These are phyloP conservation scores for Drosophila bifasciata DNA, from an alignment of 1,140 invertebrate genomes.

Conservation along the genomic window DNA sequence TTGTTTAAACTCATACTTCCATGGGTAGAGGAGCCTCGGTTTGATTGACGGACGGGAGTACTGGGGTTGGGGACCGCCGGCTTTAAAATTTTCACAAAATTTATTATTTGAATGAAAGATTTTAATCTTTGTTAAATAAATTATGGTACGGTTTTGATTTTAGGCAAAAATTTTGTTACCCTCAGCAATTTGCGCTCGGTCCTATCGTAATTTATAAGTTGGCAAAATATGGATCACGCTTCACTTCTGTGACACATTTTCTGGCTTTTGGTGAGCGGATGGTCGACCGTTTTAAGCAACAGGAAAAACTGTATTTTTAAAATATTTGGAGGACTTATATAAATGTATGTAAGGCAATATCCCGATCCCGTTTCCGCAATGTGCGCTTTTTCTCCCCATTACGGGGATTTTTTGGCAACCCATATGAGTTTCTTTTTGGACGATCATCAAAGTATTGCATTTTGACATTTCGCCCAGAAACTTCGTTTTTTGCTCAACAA, in stretches of 20 bases:
- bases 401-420: no score
- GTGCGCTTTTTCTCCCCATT: no score
- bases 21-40: slow-evolving; percentile 12
- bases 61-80: not conserved
- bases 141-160: slow-evolving; percentile 6
- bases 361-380: no score
- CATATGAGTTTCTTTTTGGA: no score
- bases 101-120: no score
- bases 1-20: slow-evolving; percentile 16
- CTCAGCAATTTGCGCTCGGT: not conserved
- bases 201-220: slow-evolving; percentile 16
- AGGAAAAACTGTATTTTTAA: no score
- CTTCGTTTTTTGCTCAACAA: no score
- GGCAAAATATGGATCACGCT: slow-evolving; percentile 10
- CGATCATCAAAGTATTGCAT: no score
- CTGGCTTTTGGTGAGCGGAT: slow-evolving; percentile 11
- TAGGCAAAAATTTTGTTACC: slow-evolving; percentile 4
- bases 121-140: slow-evolving; percentile 13
- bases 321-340: no score
- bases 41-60: slow-evolving; percentile 7
- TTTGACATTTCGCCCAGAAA: no score
- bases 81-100: not conserved
- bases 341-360: no score
- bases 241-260: no score
- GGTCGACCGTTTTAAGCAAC: slow-evolving; percentile 25